These are phyloP conservation scores for Rachycentron canadum DNA, from an alignment of 2,797 vertebrate genomes.

Conservation along the genomic window DNA sequence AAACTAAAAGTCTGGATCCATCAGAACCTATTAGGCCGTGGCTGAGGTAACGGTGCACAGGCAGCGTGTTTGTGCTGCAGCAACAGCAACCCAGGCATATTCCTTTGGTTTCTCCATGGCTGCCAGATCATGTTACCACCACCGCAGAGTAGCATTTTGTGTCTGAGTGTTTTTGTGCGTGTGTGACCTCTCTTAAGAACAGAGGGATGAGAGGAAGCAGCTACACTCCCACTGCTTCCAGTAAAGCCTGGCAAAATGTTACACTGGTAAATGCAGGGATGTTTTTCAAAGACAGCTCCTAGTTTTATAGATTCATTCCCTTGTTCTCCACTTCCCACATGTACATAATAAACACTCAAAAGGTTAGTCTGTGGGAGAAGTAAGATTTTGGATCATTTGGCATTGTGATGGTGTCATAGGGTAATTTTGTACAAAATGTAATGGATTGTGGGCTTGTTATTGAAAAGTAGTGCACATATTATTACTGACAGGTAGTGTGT, in stretches of 20 bases:
- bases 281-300: background rate
- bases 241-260: slow-evolving; percentile 15
- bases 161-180: slow-evolving; percentile 22
- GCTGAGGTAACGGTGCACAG: slow-evolving; percentile 59
- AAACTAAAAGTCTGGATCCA: slow-evolving; percentile 46
- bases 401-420: background rate
- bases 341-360: background rate
- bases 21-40: slow-evolving; percentile 61
- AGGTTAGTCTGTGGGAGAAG: background rate
- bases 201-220: slow-evolving; percentile 22
- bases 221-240: slow-evolving; percentile 19
- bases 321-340: background rate
- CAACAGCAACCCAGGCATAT: slow-evolving; percentile 26
- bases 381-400: background rate
- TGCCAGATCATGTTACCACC: slow-evolving; percentile 69
- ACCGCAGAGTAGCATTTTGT: slow-evolving; percentile 44
- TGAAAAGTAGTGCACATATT: background rate
- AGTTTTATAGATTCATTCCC: background rate
- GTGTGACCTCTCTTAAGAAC: slow-evolving; percentile 47
- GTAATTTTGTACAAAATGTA: background rate
- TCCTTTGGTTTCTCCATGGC: slow-evolving; percentile 43
- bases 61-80: slow-evolving; percentile 52
- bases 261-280: background rate
- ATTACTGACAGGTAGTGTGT: background rate
- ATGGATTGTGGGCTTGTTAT: background rate